A percentile compares a stretch with the other conserved stretches of the same genome.
Evolutionary conservation across 2,888 invertebrate genomes (phyloP).

Genomic region (Patella pellucida): DNA sequence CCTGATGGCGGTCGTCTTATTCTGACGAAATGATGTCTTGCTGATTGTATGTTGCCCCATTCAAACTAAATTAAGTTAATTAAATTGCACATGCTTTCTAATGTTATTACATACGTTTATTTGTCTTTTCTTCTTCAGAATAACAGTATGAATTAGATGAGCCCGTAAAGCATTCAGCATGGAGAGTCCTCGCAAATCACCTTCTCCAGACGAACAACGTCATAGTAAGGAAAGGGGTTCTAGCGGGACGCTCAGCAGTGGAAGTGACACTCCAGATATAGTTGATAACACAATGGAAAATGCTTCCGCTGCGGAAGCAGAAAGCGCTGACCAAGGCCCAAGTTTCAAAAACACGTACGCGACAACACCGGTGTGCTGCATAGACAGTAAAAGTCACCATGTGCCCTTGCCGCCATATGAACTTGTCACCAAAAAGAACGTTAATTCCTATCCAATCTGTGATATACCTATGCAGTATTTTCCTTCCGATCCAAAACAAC

Average conservation of each 20-base stretch:
- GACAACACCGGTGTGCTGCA: background rate
- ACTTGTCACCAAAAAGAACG: background rate
- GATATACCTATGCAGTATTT: slow-evolving; percentile 9
- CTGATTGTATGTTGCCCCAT: too few species aligned
- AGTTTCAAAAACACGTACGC: background rate
- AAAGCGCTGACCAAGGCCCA: background rate
- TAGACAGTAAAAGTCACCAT: slow-evolving; percentile 7
- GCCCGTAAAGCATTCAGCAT: background rate
- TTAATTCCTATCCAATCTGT: slow-evolving; percentile 3
- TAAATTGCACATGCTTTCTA: too few species aligned
- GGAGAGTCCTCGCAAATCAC: background rate
- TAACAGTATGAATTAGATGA: too few species aligned
- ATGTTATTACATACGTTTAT: too few species aligned
- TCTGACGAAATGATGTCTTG: too few species aligned
- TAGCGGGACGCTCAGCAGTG: background rate
- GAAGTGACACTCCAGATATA: background rate
- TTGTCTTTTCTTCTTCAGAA: too few species aligned
- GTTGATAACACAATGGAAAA: background rate
- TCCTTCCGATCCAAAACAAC: background rate
- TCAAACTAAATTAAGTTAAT: too few species aligned
- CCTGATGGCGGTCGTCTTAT: too few species aligned
- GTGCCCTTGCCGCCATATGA: background rate
- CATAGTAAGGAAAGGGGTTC: background rate
- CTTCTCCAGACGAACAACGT: background rate
- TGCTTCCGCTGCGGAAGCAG: background rate